Evolutionary conservation across 2,888 invertebrate species (phyloP), one percentile per base, ranked within the genome.

Genomic region (Plutella xylostella): DNA sequence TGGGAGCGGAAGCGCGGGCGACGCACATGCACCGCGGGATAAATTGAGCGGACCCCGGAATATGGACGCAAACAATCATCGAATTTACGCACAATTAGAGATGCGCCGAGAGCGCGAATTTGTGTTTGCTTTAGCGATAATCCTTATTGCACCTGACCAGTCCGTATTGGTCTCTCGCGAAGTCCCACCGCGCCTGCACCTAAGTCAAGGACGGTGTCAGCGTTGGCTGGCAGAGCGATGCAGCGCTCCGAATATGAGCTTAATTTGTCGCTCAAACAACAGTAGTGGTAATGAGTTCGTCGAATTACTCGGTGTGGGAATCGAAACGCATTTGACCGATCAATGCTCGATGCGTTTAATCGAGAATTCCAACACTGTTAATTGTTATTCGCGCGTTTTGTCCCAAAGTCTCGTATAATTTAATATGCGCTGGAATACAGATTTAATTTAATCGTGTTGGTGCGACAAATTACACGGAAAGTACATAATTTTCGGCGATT

Each of bases 21-120:
- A 28, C 11, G 34, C 34, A 34, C 15, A 34, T 34, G 34, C 11
- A 28, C 9, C 4, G 28, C 28, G 28, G 6, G 28, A 28, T 17
- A 17, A 34, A 34, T 34, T 9, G 34, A 34, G 34, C 34, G 34
- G 17, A 34, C 34, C 14, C 15, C 15, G 34, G 34, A 34, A 34
- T 15, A 14, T 17, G 34, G 34, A n/a, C 30, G 58, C 60, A 65
- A 68, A 51, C 46, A 51, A 71, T 68, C 69, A 62, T 33, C 66
- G 63, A 61, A 60, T 70, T 72, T 60, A 69, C 69, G 73, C 69
- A 65, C 69, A 68, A 74, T 75, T 74, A 72, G 67, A 66, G 56
- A 55, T 59, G 55, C 53, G 15, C 17, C 28, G 28, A 28, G n/a
- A 12, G 28, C 28, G n/a, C 28, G 28, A 28, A 12, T 28, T 28